Evolutionary conservation across 1,140 invertebrate species (phyloP), one percentile per base, ranked within the genome.

Genomic region (Formica selysi): DNA sequence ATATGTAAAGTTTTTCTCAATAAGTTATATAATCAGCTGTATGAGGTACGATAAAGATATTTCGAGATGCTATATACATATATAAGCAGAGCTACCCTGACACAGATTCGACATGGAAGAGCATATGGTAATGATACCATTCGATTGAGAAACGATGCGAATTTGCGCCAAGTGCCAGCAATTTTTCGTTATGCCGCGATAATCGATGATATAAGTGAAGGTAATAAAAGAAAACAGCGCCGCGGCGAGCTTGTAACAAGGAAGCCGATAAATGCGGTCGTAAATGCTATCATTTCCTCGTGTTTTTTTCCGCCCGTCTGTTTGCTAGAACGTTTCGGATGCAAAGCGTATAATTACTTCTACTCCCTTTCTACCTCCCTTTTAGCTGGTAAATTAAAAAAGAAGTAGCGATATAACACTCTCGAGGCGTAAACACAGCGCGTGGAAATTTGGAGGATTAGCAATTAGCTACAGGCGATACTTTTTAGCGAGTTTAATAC

Each of bases 231-330:
- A 44, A 85, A 85, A 85, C 32, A 54, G 71, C 16, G 16, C 7
- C 22, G 38, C 73, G 81, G 89, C 90, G 92, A 91, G 74, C 44
- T 80, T 90, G 89, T 89, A 90, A 90, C 85, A 41, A 80, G 70
- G 44, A 68, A 76, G 71, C 62, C 87, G 85, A 92, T 88, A 87
- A 91, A 88, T 84, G 67, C 74, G 81, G 86, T 91, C 89, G 83
- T 91, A 91, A 91, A 91, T 85, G 71, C 73, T 78, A 85, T 85
- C 73, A 44, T 78, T 85, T 85, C 44, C 61, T 78, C 61, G 81
- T 64, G 29, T 64, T 67, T 65, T 76, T 54, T 78, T 51, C 70
- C 41, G 41, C 32, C 16, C 11, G 71, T 76, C 22, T 36, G 71
- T 76, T 26, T 16, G 54, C 38, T 11, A n/a, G 36, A 85, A 65